These are phyloP conservation scores for Nemapogon koenigi DNA, from an alignment of 2,888 invertebrate genomes.

Conservation along the genomic window DNA sequence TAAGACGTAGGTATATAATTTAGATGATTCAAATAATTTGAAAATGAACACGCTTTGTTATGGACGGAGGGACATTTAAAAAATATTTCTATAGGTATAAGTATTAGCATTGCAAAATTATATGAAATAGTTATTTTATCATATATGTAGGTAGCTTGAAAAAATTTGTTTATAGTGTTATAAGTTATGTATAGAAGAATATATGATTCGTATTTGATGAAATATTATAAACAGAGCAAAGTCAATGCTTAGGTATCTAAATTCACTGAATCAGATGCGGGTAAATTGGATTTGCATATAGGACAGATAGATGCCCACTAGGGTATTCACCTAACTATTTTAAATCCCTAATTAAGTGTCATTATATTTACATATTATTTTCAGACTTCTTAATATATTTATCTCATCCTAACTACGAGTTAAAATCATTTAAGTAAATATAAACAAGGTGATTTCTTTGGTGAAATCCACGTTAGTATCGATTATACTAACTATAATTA, in stretches of 20 bases:
- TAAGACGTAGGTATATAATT: too few relatives aligned
- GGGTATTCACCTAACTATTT: conserved; percentile 48
- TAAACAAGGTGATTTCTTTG: conserved; percentile 43
- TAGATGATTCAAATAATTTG: too few relatives aligned
- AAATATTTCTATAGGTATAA: conserved; percentile 3
- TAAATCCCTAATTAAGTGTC: conserved; percentile 50
- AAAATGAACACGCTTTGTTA: conserved; percentile 52
- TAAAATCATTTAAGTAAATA: conserved; percentile 49
- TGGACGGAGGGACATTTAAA: conserved; percentile 46
- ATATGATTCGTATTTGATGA: too few relatives aligned
- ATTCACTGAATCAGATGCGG: conserved; percentile 14
- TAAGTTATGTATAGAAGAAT: too few relatives aligned
- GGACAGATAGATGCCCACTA: neutral
- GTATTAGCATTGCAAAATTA: neutral
- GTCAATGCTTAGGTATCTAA: conserved; percentile 12
- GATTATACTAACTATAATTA: conserved; percentile 10
- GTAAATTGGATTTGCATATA: neutral
- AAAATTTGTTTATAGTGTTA: too few relatives aligned
- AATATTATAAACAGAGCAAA: too few relatives aligned
- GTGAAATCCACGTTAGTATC: conserved; percentile 36
- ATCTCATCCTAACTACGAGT: conserved; percentile 52
- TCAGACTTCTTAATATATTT: conserved; percentile 50
- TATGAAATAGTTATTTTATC: too few relatives aligned
- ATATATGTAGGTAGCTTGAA: too few relatives aligned
- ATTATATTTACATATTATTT: conserved; percentile 39